Percentiles rank a stretch among this genome's conserved stretches.
phyloP scores from a whole-genome alignment of 2,797 vertebrate genomes.

The Ficedula albicollis region DNA sequence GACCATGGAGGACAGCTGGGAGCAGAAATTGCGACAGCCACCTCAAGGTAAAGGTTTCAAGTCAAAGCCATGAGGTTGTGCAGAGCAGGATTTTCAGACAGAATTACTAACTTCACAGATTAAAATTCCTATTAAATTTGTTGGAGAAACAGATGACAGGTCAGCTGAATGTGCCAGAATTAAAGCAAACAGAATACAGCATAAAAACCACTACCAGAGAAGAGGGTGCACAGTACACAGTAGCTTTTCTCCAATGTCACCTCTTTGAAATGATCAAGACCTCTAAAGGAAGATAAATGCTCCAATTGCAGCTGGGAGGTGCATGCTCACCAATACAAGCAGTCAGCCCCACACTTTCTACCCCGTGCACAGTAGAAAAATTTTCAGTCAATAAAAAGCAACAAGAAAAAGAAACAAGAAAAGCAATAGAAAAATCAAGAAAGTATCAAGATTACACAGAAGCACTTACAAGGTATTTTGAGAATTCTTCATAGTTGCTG shows the following conservation, averaged over 20 bases:
- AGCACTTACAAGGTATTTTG: background rate
- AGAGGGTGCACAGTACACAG: background rate
- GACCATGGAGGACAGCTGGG: background rate
- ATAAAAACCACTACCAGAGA: background rate
- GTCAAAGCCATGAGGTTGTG: background rate
- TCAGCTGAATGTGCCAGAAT: background rate
- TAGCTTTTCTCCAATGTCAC: background rate
- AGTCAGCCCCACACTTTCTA: background rate
- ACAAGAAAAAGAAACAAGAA: background rate
- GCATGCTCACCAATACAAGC: background rate
- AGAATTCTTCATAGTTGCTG: background rate
- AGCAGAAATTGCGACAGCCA: background rate
- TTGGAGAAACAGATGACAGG: slow-evolving; percentile 30
- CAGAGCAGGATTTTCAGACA: background rate
- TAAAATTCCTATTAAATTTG: background rate
- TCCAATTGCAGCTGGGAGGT: background rate
- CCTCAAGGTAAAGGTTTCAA: slow-evolving; percentile 22
- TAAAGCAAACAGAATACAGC: background rate
- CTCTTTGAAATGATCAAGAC: background rate
- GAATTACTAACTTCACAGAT: background rate
- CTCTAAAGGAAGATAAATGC: background rate
- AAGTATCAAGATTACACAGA: background rate
- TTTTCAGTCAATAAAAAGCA: background rate
- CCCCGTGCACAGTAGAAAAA: background rate
- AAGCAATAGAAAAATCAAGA: background rate